These are phyloP conservation scores for Neogobius melanostomus DNA, from an alignment of 2,113 vertebrate species.

Conservation along the genomic window DNA sequence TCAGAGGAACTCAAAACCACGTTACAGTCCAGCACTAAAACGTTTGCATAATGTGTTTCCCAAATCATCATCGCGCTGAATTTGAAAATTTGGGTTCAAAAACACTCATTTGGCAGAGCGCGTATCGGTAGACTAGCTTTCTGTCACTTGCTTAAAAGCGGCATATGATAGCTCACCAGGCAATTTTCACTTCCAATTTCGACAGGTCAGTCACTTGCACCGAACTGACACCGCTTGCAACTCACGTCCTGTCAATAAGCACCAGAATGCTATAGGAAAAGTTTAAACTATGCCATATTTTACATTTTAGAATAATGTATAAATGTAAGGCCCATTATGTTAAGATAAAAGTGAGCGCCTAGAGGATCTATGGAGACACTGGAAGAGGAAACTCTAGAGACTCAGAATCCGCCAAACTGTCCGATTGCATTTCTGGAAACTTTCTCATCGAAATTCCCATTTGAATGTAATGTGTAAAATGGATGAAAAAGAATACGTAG, in stretches of 20 bases:
- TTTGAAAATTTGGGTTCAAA: slow-evolving; percentile 1
- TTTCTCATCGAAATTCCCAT: too few species aligned
- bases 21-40: slow-evolving; percentile 11
- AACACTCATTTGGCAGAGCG: background rate
- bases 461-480: too few species aligned
- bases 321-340: too few species aligned
- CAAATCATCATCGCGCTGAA: slow-evolving; percentile 1
- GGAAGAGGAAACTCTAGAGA: too few species aligned
- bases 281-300: background rate
- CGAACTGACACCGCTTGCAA: background rate
- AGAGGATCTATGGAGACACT: too few species aligned
- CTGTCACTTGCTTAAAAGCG: background rate
- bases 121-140: background rate
- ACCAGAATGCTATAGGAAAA: background rate
- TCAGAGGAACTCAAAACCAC: slow-evolving; percentile 23
- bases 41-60: slow-evolving; percentile 20
- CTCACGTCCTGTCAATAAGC: background rate
- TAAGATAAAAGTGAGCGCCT: too few species aligned
- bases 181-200: background rate
- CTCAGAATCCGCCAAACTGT: too few species aligned
- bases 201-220: slow-evolving; percentile 14
- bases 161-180: background rate
- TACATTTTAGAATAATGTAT: too few species aligned
- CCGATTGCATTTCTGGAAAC: too few species aligned
- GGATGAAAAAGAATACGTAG: too few species aligned